Evolutionary conservation across 2,888 invertebrate species (phyloP).

Genomic region (Allacma fusca): DNA sequence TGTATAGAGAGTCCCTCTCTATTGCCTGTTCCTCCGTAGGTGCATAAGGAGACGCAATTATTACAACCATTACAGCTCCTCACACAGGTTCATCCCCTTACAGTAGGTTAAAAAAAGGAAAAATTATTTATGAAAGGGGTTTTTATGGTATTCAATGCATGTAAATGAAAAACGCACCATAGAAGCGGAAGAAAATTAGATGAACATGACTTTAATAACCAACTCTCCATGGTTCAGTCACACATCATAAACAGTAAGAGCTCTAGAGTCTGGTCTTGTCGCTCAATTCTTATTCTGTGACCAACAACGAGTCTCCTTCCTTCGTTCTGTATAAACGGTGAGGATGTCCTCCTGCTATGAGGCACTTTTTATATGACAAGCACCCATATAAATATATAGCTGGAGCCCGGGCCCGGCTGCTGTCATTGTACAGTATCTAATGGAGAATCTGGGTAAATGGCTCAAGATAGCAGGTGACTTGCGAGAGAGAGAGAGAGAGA

Average conservation of each 20-base stretch:
- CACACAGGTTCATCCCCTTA: too few relatives aligned
- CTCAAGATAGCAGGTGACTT: constrained; percentile 9
- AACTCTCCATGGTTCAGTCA: constrained; percentile 16
- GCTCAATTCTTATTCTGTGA: background rate
- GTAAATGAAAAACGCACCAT: background rate
- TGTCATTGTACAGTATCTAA: too few relatives aligned
- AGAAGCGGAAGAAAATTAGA: background rate
- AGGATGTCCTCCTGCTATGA: too few relatives aligned
- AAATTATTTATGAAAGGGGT: background rate
- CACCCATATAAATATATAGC: too few relatives aligned
- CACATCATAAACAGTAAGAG: background rate
- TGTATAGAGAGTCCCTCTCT: too few relatives aligned
- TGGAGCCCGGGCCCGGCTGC: too few relatives aligned
- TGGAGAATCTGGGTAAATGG: constrained; percentile 11
- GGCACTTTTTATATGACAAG: too few relatives aligned
- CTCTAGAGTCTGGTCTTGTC: background rate
- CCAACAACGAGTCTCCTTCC: background rate
- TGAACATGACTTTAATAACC: constrained; percentile 9
- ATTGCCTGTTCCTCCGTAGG: too few relatives aligned
- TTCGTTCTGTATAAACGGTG: background rate
- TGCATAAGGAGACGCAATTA: too few relatives aligned
- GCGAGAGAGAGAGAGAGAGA: background rate
- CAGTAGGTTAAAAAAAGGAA: too few relatives aligned
- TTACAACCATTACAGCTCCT: too few relatives aligned
- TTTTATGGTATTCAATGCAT: background rate